Evolutionary conservation across 1,140 invertebrate genomes (phyloP), one percentile per base, ranked within the genome.

Genomic region (Macrocentrus cingulum): DNA sequence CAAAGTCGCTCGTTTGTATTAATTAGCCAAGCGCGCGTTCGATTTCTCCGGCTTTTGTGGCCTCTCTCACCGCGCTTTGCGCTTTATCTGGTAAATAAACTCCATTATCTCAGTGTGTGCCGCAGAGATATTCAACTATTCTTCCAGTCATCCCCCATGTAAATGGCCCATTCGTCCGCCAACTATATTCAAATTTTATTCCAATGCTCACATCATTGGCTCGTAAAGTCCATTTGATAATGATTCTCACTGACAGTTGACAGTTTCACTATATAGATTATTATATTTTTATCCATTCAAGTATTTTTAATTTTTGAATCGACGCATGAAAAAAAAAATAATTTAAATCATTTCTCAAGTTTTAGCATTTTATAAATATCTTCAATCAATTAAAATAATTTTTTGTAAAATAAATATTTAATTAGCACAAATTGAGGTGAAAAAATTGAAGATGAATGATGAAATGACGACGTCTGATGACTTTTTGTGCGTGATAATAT

Each of bases 1-100:
- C 16, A 56, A 64, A 61, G 61, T 42, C 55, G 57, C 48, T 66
- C 61, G 58, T 68, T 68, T 64, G 62, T 68, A 67, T 67, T 68
- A 68, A 69, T 69, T 69, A 69, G 58, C 58, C 58, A 55, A 55
- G 64, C 54, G 44, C 56, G 65, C 60, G 57, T 55, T 66, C 59
- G 57, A 66, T 62, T 68, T 68, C 61, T 66, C 63, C 57, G 61
- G 32, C 49, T 23, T 19, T 25, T 23, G 16, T 23, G 5, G 18
- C 22, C 18, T 50, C n/a, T 34, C 36, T 25, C 22, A 19, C 1
- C n/a, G 2, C 13, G 19, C 8, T n/a, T n/a, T n/a, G n/a, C n/a
- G n/a, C n/a, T n/a, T n/a, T n/a, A 23, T 13, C 25, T 16, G 20
- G 20, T 22, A 23, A 23, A 48, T 25, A 25, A 48, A 48, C n/a